phyloP scores from a whole-genome alignment of 1,140 invertebrate species.

The Cyphomyrmex costatus region DNA sequence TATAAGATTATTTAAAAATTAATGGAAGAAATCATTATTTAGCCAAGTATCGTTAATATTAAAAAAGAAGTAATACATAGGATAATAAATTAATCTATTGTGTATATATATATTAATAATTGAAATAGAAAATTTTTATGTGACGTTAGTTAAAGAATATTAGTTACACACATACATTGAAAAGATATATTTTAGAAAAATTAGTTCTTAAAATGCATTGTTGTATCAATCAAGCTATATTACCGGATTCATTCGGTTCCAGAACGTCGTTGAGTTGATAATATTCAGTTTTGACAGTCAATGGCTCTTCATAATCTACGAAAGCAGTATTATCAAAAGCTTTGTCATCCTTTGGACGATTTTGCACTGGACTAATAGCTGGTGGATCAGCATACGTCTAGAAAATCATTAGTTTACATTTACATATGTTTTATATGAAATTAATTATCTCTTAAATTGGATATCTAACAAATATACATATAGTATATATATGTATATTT shows the following conservation, averaged over 20 bases:
- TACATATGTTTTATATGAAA: background rate
- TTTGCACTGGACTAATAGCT: conserved; percentile 75
- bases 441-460: background rate
- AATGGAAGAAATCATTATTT: too few relatives aligned
- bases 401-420: conserved; percentile 57
- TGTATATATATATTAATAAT: too few relatives aligned
- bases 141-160: background rate
- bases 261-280: conserved; percentile 89
- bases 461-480: background rate
- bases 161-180: background rate
- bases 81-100: too few relatives aligned
- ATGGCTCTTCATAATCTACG: conserved; percentile 91
- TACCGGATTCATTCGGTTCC: conserved; percentile 83
- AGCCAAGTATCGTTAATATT: too few relatives aligned
- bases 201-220: background rate
- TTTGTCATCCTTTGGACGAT: conserved; percentile 82
- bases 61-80: too few relatives aligned
- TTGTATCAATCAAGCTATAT: conserved; percentile 37
- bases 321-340: conserved; percentile 91
- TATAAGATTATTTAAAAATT: too few relatives aligned
- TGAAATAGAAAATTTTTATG: background rate
- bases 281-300: conserved; percentile 91
- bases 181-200: background rate
- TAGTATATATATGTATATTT: too few relatives aligned
- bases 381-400: conserved; percentile 84